These are phyloP conservation scores for Halcyon malimbica DNA, from an alignment of 2,113 vertebrate genomes.

Conservation along the genomic window DNA sequence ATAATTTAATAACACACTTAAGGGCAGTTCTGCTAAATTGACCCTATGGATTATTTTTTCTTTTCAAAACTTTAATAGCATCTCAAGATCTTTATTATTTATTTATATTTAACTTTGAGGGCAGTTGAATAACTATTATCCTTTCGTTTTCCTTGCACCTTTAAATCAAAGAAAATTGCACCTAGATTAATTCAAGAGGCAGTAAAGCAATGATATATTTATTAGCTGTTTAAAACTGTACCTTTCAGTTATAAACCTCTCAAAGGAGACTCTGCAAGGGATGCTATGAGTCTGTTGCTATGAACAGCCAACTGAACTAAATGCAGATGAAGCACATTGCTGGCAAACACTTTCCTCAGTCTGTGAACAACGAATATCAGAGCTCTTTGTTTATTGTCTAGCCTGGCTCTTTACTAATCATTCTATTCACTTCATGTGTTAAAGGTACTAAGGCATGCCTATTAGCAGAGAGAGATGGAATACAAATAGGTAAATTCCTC, in stretches of 20 bases:
- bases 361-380: neutral
- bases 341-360: neutral
- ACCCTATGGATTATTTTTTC: neutral
- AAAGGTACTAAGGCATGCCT: neutral
- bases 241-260: neutral
- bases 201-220: neutral
- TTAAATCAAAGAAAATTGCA: neutral
- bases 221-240: neutral
- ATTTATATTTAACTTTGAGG: neutral
- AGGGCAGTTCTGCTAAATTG: neutral
- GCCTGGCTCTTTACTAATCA: neutral
- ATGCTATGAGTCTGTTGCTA: neutral
- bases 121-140: neutral
- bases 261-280: neutral
- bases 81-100: neutral
- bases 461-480: neutral
- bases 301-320: neutral
- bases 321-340: neutral
- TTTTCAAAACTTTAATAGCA: neutral
- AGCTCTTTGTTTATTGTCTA: neutral
- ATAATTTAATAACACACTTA: neutral
- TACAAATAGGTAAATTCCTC: neutral
- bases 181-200: neutral
- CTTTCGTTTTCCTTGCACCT: neutral
- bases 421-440: neutral